Conservation (phyloP, 2,888 invertebrate genomes). For the Himalopsyche japonica region DNA sequence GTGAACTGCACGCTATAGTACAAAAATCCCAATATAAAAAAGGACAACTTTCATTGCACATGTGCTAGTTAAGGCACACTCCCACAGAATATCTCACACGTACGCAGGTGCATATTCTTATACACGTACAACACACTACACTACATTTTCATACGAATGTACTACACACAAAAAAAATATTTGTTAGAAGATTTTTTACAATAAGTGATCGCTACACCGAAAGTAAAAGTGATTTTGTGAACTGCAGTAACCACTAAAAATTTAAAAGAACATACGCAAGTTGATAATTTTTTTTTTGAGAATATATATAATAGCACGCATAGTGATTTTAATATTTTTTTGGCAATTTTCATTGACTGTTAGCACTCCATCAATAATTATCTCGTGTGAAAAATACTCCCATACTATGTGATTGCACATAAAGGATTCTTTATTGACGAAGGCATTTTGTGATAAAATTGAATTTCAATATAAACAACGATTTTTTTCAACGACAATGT, state of each 20-base stretch:
- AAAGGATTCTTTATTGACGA: background rate
- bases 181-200: background rate
- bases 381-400: no score
- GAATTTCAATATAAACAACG: background rate
- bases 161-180: no score
- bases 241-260: no score
- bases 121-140: background rate
- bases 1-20: background rate
- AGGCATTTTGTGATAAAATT: background rate
- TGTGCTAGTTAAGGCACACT: background rate
- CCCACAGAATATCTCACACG: background rate
- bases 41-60: background rate
- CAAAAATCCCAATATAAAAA: slow-evolving; percentile 7
- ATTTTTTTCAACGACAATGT: background rate
- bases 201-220: background rate
- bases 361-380: no score
- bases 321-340: no score
- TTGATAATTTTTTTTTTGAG: no score
- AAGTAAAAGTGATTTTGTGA: background rate
- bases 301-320: no score
- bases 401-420: no score
- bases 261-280: no score
- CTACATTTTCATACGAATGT: background rate
- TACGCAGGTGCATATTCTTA: background rate
- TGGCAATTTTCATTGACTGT: no score